Base-by-base conservation (phyloP, 1,140 invertebrate species). In the Ceratoteleas bidentatus region DNA sequence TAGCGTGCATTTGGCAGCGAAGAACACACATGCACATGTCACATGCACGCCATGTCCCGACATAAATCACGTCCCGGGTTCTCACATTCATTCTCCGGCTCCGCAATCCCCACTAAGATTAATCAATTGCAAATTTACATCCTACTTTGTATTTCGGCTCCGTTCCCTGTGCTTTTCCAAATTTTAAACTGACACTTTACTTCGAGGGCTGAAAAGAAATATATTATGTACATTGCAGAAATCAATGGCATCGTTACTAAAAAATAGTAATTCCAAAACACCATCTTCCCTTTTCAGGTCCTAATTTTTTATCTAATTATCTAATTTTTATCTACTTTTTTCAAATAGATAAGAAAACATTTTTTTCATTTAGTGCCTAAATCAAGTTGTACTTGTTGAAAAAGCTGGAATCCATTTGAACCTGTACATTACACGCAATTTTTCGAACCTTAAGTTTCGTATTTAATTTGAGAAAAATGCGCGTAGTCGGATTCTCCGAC, bases 41-140 rank as follows among this genome's bases (percentile, higher is more conserved):
- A 81, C 52, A 57, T 15, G 58, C 78, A 76, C 47, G 45, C 54
- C n/a, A 61, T 62, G 60, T 66, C 24, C 65, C 14, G 14, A 68
- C 52, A 52, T 68, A 66, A 73, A 81, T 65, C 66, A 62, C 16
- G 32, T 40, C 13, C 33, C 10, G 15, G 4, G 36, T 76, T 76
- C 68, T 66, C 72, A 66, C 66, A 61, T 81, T 75, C 16, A 76
- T 72, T 74, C 32, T 16, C 24, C 36, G 9, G 40, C 11, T 52
- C 49, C 32, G 6, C 10, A 61, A 62, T 50, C 49, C 64, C 36
- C 14, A n/a, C 6, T n/a, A 53, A 60, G 47, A 75, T 58, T 14
- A 68, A 73, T 82, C 50, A 65, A 56, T 82, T 32, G 64, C 57
- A 45, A 69, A 56, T 68, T 77, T 10, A 40, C 38, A 47, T 14